phyloP scores from a whole-genome alignment of 2,113 vertebrate genomes.

The Jaculus jaculus region DNA sequence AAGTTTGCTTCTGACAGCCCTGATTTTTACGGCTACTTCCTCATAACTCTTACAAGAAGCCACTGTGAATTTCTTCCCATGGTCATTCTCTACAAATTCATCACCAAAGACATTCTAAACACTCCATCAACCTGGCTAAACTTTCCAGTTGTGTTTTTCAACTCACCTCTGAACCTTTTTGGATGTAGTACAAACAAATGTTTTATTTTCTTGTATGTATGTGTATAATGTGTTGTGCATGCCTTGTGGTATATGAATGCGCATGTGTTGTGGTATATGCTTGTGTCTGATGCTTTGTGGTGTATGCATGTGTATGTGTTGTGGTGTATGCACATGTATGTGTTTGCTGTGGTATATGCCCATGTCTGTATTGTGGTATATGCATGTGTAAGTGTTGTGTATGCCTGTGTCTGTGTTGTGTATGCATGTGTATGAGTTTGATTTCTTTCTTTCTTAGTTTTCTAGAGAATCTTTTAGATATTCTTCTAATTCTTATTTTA shows the following conservation, averaged over 20 bases:
- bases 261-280: too few species aligned
- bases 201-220: too few species aligned
- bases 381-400: too few species aligned
- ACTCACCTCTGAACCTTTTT: conserved; percentile 16
- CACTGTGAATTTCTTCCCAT: conserved; percentile 30
- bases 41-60: conserved; percentile 14
- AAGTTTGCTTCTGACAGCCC: background rate
- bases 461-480: conserved; percentile 42
- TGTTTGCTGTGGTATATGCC: too few species aligned
- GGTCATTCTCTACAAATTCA: conserved; percentile 50
- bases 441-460: background rate
- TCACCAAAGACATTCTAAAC: conserved; percentile 8
- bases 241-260: too few species aligned
- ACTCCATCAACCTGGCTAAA: conserved; percentile 6
- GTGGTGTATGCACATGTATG: too few species aligned
- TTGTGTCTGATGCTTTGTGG: too few species aligned
- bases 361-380: too few species aligned
- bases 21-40: background rate
- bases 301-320: too few species aligned
- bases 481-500: conserved; percentile 59
- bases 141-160: conserved; percentile 32
- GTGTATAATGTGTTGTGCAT: too few species aligned
- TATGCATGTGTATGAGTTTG: background rate
- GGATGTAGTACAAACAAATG: background rate
- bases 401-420: too few species aligned